These are phyloP conservation scores for Anoplopoma fimbria DNA, from an alignment of 2,113 vertebrate genomes.

Conservation along the genomic window DNA sequence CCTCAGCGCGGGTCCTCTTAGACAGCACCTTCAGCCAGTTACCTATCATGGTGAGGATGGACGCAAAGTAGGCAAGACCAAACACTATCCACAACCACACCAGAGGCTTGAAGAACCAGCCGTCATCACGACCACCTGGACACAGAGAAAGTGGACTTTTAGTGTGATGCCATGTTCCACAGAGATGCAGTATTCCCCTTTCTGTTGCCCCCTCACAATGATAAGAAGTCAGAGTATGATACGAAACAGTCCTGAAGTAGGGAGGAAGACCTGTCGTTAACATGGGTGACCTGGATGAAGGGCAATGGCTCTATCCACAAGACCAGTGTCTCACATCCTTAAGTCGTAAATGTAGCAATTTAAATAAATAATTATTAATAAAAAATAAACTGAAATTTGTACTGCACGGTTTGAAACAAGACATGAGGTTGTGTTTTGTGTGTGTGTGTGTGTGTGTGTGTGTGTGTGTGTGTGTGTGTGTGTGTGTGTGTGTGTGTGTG, in stretches of 20 bases:
- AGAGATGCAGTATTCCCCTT: background rate
- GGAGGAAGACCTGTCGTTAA: background rate
- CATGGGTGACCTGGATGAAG: background rate
- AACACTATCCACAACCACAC: conserved; percentile 94
- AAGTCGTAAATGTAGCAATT: background rate
- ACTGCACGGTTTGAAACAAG: background rate
- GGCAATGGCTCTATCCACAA: background rate
- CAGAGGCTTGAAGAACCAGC: conserved; percentile 87
- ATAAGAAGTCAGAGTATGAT: background rate
- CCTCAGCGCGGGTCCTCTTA: conserved; percentile 91
- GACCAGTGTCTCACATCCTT: background rate
- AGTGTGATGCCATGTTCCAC: background rate
- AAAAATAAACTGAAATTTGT: background rate
- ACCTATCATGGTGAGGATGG: conserved; percentile 92
- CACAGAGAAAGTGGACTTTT: conserved; percentile 14
- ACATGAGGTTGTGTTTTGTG: background rate
- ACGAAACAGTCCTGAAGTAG: background rate
- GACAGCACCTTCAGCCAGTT: conserved; percentile 92
- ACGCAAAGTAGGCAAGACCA: conserved; percentile 94
- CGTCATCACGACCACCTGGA: conserved; percentile 69
- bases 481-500: background rate
- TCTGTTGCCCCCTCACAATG: background rate
- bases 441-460: too few species aligned
- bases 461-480: too few species aligned
- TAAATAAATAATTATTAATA: background rate